Evolutionary conservation across 2,113 vertebrate genomes (phyloP).

Genomic region (Pygoscelis antarcticus): DNA sequence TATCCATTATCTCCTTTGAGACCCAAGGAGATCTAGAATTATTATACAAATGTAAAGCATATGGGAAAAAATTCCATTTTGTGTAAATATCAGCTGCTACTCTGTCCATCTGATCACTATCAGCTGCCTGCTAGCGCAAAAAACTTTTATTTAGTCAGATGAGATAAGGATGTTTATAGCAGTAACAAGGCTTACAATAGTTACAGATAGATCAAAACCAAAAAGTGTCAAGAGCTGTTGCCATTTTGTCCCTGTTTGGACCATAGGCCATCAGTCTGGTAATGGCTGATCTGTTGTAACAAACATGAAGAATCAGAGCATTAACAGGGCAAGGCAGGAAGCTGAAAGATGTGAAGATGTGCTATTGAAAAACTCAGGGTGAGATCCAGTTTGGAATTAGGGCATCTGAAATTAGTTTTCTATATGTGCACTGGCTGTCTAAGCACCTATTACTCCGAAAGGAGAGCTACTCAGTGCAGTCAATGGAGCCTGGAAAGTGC

Average conservation of each 20-base stretch:
- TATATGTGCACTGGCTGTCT: neutral
- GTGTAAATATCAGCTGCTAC: neutral
- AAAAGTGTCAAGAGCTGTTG: neutral
- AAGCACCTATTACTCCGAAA: neutral
- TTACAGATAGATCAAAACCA: neutral
- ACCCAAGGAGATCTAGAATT: neutral
- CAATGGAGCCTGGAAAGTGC: neutral
- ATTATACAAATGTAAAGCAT: neutral
- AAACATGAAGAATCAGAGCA: neutral
- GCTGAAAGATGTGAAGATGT: neutral
- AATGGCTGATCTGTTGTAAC: neutral
- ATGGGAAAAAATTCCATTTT: neutral
- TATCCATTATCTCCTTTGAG: neutral
- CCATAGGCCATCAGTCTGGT: neutral
- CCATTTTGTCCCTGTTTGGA: neutral
- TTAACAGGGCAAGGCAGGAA: neutral
- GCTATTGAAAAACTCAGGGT: neutral
- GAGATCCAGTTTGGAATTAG: neutral
- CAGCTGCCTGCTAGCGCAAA: neutral
- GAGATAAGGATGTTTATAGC: neutral
- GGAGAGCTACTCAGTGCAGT: neutral
- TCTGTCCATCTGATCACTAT: neutral
- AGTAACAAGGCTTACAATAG: neutral
- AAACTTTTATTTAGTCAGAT: neutral
- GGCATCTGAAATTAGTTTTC: neutral